Evolutionary conservation across 2,797 vertebrate species (phyloP).

Genomic region (Sebastolobus altivelis): DNA sequence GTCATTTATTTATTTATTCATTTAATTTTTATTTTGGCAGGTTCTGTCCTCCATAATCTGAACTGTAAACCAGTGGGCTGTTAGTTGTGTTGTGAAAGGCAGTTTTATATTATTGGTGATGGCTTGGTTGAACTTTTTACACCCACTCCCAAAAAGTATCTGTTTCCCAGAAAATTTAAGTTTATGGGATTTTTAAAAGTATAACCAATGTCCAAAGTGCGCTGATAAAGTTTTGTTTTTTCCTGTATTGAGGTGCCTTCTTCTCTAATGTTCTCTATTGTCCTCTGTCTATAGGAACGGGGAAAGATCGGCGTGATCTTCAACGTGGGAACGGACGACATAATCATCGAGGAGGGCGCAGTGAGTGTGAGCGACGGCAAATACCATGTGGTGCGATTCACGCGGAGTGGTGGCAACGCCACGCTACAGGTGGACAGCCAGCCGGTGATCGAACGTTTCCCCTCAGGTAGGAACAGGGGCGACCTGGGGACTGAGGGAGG

Average conservation of each 20-base stretch:
- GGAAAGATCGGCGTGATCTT: slow-evolving; percentile 94
- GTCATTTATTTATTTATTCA: too few relatives aligned
- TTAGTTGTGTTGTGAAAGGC: background rate
- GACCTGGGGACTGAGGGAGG: background rate
- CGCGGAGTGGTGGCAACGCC: slow-evolving; percentile 93
- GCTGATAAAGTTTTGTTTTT: background rate
- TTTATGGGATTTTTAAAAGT: background rate
- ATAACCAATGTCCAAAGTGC: background rate
- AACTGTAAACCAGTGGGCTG: background rate
- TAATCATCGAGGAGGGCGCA: slow-evolving; percentile 91
- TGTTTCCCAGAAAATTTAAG: background rate
- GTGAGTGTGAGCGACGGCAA: slow-evolving; percentile 94
- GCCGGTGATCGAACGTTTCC: slow-evolving; percentile 94
- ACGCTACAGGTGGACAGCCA: slow-evolving; percentile 96
- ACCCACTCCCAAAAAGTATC: background rate
- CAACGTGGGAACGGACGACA: slow-evolving; percentile 97
- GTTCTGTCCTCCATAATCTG: too few relatives aligned
- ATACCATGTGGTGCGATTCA: slow-evolving; percentile 96
- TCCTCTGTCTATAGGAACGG: slow-evolving; percentile 83
- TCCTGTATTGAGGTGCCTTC: background rate
- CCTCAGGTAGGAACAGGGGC: slow-evolving; percentile 88
- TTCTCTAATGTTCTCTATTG: background rate
- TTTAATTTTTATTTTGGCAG: too few relatives aligned
- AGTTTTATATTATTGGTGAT: background rate
- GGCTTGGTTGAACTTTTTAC: background rate